Evolutionary conservation across 2,113 vertebrate genomes (phyloP), one percentile per base, ranked within the genome.

Genomic region (Hydrolagus affinis): DNA sequence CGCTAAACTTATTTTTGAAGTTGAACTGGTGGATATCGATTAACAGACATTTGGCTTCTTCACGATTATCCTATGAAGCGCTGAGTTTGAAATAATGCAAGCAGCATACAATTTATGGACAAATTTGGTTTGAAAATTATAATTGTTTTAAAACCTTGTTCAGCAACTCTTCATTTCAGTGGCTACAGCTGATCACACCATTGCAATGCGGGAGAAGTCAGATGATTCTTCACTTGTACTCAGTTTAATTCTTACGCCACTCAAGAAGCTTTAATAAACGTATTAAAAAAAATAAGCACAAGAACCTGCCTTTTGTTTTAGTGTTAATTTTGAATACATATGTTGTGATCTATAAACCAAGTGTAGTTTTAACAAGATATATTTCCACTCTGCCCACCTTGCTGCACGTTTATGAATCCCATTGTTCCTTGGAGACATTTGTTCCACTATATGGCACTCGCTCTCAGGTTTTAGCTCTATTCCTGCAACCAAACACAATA

Each of bases 1-100:
- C 0, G 96, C 97, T 3, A 99, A 97, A 77, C 96, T 99, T 2
- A 93, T 95, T 87, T 99, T 99, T 86, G 97, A 99, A 85, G 94
- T 99, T 30, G 98, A 98, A 87, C 86, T 99, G 88, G 98, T 97
- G 85, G 88, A 96, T 57, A 95, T 98, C 10, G 96, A 98, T 0
- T 99, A 91, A 94, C n/a, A 28, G 0, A 68, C 23, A n/a, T 19
- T 28, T 44, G 66, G 11, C 32, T 10, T 19, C 60, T 66, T 83
- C 25, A 83, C 14, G 15, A 25, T 28, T 3, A 30, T 66, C 59
- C 15, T 68, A 30, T 8, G 66, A 60, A 80, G 28, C 15, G 17
- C 57, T 64, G 17, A 17, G 11, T 23, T 25, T 77, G 75, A 83
- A 83, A 11, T 21, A 83, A 68, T 78, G 2, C 15, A 66, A 80